These are phyloP conservation scores for Eulemur mongoz DNA, from an alignment of 2,797 vertebrate species.

Conservation along the genomic window DNA sequence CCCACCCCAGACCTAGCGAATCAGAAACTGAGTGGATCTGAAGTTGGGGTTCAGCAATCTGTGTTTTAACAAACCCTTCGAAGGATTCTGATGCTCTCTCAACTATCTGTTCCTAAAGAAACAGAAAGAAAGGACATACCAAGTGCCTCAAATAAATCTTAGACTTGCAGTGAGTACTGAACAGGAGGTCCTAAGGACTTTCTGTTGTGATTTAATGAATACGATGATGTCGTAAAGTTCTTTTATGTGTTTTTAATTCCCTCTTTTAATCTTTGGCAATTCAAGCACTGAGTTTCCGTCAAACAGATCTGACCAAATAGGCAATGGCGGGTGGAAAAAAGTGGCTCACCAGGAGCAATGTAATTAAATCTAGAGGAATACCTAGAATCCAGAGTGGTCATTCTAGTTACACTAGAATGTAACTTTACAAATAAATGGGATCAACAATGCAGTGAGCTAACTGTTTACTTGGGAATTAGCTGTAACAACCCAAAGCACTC, in stretches of 20 bases:
- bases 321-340: not conserved
- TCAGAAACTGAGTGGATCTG: not conserved
- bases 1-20: not conserved
- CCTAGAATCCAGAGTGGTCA: not conserved
- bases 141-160: not conserved
- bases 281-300: not conserved
- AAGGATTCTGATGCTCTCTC: not conserved
- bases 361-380: conserved; percentile 29
- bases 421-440: not conserved
- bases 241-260: not conserved
- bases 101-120: not conserved
- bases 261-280: conserved; percentile 28
- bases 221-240: not conserved
- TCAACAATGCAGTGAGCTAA: not conserved
- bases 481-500: not conserved
- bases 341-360: not conserved
- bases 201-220: not conserved
- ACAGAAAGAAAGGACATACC: not conserved
- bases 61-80: not conserved
- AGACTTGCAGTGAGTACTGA: not conserved
- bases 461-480: not conserved
- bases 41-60: not conserved
- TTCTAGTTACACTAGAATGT: not conserved
- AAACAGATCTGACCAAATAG: not conserved
- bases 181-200: not conserved